These are phyloP conservation scores for Triplophysa rosa DNA, from an alignment of 2,113 vertebrate species.

Conservation along the genomic window DNA sequence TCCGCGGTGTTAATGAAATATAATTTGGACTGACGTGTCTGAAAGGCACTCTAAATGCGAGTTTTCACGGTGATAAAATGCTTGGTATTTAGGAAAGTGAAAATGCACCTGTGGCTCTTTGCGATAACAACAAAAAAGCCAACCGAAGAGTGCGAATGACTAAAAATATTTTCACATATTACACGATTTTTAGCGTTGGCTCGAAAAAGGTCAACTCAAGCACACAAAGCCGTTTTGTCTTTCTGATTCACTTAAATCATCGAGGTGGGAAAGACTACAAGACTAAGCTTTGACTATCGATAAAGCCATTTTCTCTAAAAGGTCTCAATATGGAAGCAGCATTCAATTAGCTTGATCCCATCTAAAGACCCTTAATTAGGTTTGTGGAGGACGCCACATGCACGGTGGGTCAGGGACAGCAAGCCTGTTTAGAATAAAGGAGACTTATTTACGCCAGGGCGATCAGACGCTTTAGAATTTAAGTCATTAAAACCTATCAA, in stretches of 20 bases:
- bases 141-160: neutral
- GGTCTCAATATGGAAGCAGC: slow-evolving; percentile 63
- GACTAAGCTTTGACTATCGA: slow-evolving; percentile 58
- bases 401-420: slow-evolving; percentile 53
- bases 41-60: slow-evolving; percentile 42
- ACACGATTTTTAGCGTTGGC: neutral
- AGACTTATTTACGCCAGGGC: slow-evolving; percentile 86
- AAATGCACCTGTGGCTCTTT: slow-evolving; percentile 38
- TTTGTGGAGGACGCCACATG: slow-evolving; percentile 66
- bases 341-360: slow-evolving; percentile 73
- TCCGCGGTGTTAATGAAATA: slow-evolving; percentile 47
- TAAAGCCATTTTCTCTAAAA: slow-evolving; percentile 61
- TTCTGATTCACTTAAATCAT: slow-evolving; percentile 1
- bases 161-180: neutral
- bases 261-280: slow-evolving; percentile 40
- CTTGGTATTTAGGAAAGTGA: slow-evolving; percentile 44
- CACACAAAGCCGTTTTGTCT: slow-evolving; percentile 2
- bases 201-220: neutral
- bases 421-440: slow-evolving; percentile 73
- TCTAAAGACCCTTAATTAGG: slow-evolving; percentile 72
- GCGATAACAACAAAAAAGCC: neutral
- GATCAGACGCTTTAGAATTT: slow-evolving; percentile 84
- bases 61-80: slow-evolving; percentile 52
- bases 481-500: slow-evolving; percentile 85
- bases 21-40: slow-evolving; percentile 43